Evolutionary conservation across 1,140 invertebrate species (phyloP), one percentile per base, ranked within the genome.

Genomic region (Agraylea sexmaculata): DNA sequence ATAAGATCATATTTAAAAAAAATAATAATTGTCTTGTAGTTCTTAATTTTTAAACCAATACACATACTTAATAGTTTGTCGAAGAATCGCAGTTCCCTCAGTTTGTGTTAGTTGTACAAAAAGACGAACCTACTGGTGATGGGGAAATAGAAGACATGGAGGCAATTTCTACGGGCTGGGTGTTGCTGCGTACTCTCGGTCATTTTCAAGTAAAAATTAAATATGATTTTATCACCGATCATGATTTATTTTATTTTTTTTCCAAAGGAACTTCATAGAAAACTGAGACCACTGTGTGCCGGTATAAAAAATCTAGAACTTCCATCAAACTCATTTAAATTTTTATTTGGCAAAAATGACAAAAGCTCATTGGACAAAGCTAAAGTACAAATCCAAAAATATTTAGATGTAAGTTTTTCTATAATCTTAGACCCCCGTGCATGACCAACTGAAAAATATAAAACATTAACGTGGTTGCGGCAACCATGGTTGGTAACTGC

Each of bases 31-130:
- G 6, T 35, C 10, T 35, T 35, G 8, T 35, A 6, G 21, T 6
- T 35, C 10, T 35, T 10, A 5, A 6, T 13, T 35, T 5, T 35
- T 35, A 18, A 18, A 7, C 6, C 21, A 5, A 10, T 6, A 37
- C 15, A 12, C 16, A 6, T 10, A 19, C 31, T 34, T 54, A 48
- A 33, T 43, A 83, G 77, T 65, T 81, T 4, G 70, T 78, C 31
- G 80, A 83, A 49, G 85, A 87, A 51, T 82, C 80, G 25, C 85
- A 88, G 53, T 70, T 76, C 3, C 74, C 80, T 1, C 78, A 85
- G 50, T 90, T 88, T 57, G 78, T 87, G 33, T 70, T 90, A 42
- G 75, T 87, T 7, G 83, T 90, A 8, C 82, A 88, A 52, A 78
- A 74, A 50, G 76, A 79, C 47, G 73, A 78, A 47, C 69, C 68